Evolutionary conservation across 1,140 invertebrate genomes (phyloP).

Genomic region (Thaumatotibia leucotreta): DNA sequence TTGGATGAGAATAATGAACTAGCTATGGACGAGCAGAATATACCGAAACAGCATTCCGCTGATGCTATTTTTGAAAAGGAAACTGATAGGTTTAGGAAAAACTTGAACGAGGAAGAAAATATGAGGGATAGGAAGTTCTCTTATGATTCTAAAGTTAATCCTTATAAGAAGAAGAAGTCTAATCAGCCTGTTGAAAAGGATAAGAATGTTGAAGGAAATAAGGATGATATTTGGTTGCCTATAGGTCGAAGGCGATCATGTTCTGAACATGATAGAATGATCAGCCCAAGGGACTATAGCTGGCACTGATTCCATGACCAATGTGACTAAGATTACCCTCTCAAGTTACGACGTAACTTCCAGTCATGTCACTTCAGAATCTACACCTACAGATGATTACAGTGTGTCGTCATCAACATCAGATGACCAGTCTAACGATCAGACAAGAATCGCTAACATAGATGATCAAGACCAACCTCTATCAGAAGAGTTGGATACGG

Average conservation of each 20-base stretch:
- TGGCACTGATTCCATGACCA: constrained; percentile 86
- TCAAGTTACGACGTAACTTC: constrained; percentile 80
- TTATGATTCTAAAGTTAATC: constrained; percentile 76
- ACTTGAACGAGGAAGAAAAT: constrained; percentile 31
- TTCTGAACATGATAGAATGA: constrained; percentile 80
- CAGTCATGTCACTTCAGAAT: constrained; percentile 74
- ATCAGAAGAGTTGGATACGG: constrained; percentile 75
- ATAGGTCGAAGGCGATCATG: constrained; percentile 70
- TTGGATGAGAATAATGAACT: constrained; percentile 63
- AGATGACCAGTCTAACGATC: constrained; percentile 68
- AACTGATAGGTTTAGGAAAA: constrained; percentile 28
- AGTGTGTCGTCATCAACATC: constrained; percentile 64
- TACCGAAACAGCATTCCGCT: constrained; percentile 55
- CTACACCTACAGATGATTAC: constrained; percentile 66
- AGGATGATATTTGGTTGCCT: constrained; percentile 59
- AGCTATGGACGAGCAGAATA: constrained; percentile 60
- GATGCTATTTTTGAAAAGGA: constrained; percentile 42
- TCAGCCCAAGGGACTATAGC: constrained; percentile 78
- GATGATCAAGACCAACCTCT: constrained; percentile 73
- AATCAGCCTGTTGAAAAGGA: constrained; percentile 29
- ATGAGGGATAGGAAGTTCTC: constrained; percentile 72
- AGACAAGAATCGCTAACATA: constrained; percentile 74
- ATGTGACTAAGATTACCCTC: constrained; percentile 83
- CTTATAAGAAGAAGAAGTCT: constrained; percentile 47
- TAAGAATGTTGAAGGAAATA: constrained; percentile 54